These are phyloP conservation scores for Rhombomys opimus DNA, from an alignment of 2,113 vertebrate genomes.

Conservation along the genomic window DNA sequence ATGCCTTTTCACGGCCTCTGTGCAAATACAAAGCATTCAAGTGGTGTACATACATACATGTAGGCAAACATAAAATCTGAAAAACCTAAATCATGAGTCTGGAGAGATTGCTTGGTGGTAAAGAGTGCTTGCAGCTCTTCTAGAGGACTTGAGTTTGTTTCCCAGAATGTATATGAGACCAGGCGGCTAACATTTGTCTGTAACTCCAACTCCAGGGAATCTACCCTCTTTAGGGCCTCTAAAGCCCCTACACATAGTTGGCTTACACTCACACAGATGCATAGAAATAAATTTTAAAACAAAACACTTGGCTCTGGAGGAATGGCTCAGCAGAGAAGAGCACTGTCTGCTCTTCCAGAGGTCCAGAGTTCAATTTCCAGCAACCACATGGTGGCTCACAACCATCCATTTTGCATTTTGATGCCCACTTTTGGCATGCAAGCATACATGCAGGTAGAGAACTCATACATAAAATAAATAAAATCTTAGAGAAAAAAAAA, in stretches of 20 bases:
- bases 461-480: neutral
- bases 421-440: too few relatives aligned
- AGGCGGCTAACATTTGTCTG: neutral
- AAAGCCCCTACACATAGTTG: neutral
- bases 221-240: neutral
- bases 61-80: neutral
- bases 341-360: too few relatives aligned
- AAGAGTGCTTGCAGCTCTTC: neutral
- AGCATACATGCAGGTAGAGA: too few relatives aligned
- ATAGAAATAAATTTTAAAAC: neutral
- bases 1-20: neutral
- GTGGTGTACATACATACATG: neutral
- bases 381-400: too few relatives aligned
- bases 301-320: neutral
- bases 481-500: neutral
- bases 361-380: too few relatives aligned
- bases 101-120: neutral
- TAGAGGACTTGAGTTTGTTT: neutral
- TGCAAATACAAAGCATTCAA: neutral
- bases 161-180: neutral
- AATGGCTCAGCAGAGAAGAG: neutral
- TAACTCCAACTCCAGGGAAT: neutral
- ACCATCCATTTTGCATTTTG: too few relatives aligned
- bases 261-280: neutral
- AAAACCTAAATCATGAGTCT: neutral